Conservation (phyloP, 2,797 vertebrate species). For the Oryzias dopingdopingensis region DNA sequence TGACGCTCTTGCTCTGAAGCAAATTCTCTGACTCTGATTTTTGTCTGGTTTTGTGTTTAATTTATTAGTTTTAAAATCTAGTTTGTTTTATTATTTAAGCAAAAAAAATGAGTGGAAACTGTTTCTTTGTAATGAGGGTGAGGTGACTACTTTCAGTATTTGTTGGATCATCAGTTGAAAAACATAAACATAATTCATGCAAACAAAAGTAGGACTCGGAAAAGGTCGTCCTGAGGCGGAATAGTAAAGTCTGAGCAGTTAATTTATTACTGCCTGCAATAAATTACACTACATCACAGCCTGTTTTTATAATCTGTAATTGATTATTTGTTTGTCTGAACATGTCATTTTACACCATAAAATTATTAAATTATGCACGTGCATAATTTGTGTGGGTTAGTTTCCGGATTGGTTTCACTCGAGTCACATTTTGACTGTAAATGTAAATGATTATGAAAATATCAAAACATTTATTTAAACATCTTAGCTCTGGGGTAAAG, state of each 20-base stretch:
- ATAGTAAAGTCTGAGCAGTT: background rate
- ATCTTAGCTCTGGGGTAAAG: too few species aligned
- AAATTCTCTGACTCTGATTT: too few species aligned
- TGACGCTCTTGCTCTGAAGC: too few species aligned
- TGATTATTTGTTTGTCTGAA: constrained; percentile 3
- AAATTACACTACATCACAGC: background rate
- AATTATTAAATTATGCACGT: background rate
- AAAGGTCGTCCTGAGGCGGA: constrained; percentile 21
- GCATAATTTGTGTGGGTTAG: constrained; percentile 1
- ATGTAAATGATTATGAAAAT: background rate
- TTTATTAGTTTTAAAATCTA: too few species aligned
- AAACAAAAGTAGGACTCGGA: constrained; percentile 44
- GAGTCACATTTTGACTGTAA: constrained; percentile 17
- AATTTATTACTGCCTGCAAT: background rate
- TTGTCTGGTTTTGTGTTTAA: too few species aligned
- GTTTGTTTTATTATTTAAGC: too few species aligned
- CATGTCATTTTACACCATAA: background rate
- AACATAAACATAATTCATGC: constrained; percentile 32
- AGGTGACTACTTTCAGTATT: constrained; percentile 31
- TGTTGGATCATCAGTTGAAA: constrained; percentile 14
- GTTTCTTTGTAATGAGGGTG: constrained; percentile 2
- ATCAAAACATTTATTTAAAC: too few species aligned
- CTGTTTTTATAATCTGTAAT: background rate
- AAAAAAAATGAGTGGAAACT: too few species aligned
- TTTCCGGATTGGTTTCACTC: constrained; percentile 18